Base-by-base conservation (phyloP, 2,888 invertebrate genomes). In the Kryphioiulus occultus region DNA sequence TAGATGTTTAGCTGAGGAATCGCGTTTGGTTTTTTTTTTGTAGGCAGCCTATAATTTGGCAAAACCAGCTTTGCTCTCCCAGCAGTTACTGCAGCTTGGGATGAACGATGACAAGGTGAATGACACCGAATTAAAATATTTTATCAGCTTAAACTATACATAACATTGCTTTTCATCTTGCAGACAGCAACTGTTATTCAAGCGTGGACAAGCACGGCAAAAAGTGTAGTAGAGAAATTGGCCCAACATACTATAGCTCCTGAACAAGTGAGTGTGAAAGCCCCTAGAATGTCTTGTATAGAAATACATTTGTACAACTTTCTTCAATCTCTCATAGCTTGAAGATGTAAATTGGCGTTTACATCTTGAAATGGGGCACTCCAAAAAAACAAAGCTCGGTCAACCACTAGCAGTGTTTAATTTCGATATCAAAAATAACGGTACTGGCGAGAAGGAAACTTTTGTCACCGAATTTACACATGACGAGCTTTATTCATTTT, bases 31-130 rank as follows among this genome's bases (percentile, higher is more conserved):
- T n/a, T n/a, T 22, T 87, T 85, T 44, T 88, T 17, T 88, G 35
- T 89, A 92, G 91, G 91, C 92, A 86, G 92, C 91, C 7, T 92
- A 92, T 89, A 91, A 92, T 89, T 90, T 91, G 53, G 91, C 92
- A 0, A 92, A 92, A 88, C 92, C 92, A 47, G 90, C 90, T 32
- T 90, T 91, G 4, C 89, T 92, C 5, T 88, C 90, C 9, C 91
- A 91, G 87, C 92, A 92, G 88, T 89, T 92, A 30, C 89, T 89
- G 26, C 90, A 91, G 87, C 88, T 92, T 42, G 91, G 91, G 7
- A 89, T 92, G 84, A 90, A 91, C 22, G 91, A 91, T 85, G 90
- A 91, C 82, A 92, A 92, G 90, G 91, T 91, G 89, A 86, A 30
- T 32, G 19, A 59, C 26, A 59, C 17, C 5, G 39, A 53, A 59